phyloP scores from a whole-genome alignment of 1,140 invertebrate genomes.

The Manduca sexta region DNA sequence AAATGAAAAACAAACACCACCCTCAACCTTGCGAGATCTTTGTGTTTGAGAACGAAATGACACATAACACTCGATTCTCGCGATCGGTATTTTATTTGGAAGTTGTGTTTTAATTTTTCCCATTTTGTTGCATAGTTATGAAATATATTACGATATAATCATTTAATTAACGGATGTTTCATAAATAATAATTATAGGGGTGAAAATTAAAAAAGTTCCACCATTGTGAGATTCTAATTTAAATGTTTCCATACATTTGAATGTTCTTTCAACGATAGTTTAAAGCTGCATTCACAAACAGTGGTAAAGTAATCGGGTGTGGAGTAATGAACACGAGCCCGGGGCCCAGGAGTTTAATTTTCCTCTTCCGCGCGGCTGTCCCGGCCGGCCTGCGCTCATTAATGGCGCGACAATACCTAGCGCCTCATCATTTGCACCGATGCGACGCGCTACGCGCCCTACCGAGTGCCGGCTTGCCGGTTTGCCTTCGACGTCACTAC shows the following conservation, averaged over 20 bases:
- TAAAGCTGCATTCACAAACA: slow-evolving; percentile 53
- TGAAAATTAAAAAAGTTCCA: too few species aligned
- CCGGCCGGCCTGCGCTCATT: slow-evolving; percentile 57
- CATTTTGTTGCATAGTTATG: too few species aligned
- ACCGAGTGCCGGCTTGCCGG: too few species aligned
- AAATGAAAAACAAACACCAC: slow-evolving; percentile 55
- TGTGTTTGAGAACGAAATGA: background rate
- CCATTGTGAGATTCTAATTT: slow-evolving; percentile 35
- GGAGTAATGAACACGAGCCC: slow-evolving; percentile 64
- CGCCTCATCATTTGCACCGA: slow-evolving; percentile 52
- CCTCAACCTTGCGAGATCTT: slow-evolving; percentile 1
- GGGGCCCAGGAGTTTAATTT: slow-evolving; percentile 70
- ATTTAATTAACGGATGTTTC: background rate
- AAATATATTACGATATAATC: too few species aligned
- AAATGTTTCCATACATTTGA: slow-evolving; percentile 16
- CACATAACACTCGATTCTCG: background rate
- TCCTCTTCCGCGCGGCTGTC: slow-evolving; percentile 66
- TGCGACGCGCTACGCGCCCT: slow-evolving; percentile 3
- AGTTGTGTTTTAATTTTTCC: too few species aligned
- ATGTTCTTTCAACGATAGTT: slow-evolving; percentile 35
- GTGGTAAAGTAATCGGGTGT: slow-evolving; percentile 57
- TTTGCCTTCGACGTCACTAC: slow-evolving; percentile 1
- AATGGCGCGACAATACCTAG: slow-evolving; percentile 64
- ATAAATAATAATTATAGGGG: too few species aligned
- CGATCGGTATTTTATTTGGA: slow-evolving; percentile 8